Percentiles rank a stretch among this genome's conserved stretches.
phyloP scores from a whole-genome alignment of 2,888 invertebrate genomes.

The Euproctis similis region DNA sequence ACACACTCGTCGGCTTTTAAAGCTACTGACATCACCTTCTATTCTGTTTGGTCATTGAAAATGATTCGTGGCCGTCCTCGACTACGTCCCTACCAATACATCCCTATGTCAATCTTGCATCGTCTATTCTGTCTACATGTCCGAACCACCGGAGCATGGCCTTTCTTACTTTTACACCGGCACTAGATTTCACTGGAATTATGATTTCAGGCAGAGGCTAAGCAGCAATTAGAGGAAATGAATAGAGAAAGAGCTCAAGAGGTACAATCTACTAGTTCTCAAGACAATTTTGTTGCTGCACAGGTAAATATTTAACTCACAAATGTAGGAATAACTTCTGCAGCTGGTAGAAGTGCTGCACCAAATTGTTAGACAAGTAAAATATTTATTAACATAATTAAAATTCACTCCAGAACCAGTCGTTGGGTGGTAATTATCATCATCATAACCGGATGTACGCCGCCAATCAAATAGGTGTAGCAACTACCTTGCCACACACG shows the following conservation, averaged over 20 bases:
- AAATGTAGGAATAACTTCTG: too few species aligned
- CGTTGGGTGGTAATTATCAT: conserved; percentile 46
- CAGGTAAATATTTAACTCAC: conserved; percentile 51
- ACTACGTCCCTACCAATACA: background rate
- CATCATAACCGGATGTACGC: conserved; percentile 57
- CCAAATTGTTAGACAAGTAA: too few species aligned
- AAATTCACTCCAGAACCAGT: conserved; percentile 40
- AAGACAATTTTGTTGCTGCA: conserved; percentile 49
- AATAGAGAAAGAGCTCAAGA: conserved; percentile 56
- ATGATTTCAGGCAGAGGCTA: conserved; percentile 60
- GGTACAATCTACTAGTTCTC: conserved; percentile 51
- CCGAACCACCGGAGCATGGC: too few species aligned
- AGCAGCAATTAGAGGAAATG: conserved; percentile 67
- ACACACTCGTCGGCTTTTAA: too few species aligned
- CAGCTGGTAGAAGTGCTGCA: too few species aligned
- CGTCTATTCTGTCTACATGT: too few species aligned
- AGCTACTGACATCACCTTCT: too few species aligned
- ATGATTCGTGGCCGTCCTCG: too few species aligned
- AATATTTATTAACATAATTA: too few species aligned
- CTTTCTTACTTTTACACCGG: too few species aligned
- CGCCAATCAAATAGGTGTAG: conserved; percentile 68
- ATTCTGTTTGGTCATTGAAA: too few species aligned
- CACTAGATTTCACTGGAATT: background rate
- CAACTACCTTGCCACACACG: conserved; percentile 61
- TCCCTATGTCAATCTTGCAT: too few species aligned